These are phyloP conservation scores for Cheilosia urbana DNA, from an alignment of 2,888 invertebrate genomes.

Conservation along the genomic window DNA sequence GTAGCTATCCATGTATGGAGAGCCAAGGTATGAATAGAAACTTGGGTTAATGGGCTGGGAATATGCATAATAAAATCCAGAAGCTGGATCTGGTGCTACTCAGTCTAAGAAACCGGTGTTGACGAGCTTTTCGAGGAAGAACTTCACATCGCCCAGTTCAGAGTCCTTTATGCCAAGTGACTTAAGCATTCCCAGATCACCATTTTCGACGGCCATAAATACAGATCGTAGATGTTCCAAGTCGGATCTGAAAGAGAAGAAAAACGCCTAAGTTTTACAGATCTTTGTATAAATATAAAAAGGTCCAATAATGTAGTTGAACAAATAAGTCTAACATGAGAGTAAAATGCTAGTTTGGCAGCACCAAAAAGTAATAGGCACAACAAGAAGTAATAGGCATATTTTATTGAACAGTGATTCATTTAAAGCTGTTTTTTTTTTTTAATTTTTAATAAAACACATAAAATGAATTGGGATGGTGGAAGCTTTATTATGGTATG, in stretches of 20 bases:
- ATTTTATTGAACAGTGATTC: no score
- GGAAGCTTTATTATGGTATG: no score
- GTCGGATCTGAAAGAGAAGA: slow-evolving; percentile 88
- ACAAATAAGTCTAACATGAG: no score
- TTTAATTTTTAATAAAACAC: no score
- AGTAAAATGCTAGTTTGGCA: no score
- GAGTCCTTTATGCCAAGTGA: slow-evolving; percentile 97
- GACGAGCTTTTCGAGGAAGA: slow-evolving; percentile 97
- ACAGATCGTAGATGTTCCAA: slow-evolving; percentile 96
- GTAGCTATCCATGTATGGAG: slow-evolving; percentile 85
- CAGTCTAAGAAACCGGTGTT: slow-evolving; percentile 98
- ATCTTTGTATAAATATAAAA: neutral
- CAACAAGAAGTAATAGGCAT: no score
- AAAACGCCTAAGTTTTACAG: neutral
- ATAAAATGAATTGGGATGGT: no score
- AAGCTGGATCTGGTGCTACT: slow-evolving; percentile 90
- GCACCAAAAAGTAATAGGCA: no score
- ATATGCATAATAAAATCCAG: slow-evolving; percentile 88
- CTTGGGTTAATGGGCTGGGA: slow-evolving; percentile 88
- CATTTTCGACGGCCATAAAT: slow-evolving; percentile 97
- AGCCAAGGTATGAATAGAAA: slow-evolving; percentile 88
- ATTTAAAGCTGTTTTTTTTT: no score
- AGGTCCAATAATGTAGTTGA: no score
- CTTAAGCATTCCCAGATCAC: slow-evolving; percentile 96
- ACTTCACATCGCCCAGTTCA: slow-evolving; percentile 96